Evolutionary conservation across 2,113 vertebrate species (phyloP).

Genomic region (Caloenas nicobarica): DNA sequence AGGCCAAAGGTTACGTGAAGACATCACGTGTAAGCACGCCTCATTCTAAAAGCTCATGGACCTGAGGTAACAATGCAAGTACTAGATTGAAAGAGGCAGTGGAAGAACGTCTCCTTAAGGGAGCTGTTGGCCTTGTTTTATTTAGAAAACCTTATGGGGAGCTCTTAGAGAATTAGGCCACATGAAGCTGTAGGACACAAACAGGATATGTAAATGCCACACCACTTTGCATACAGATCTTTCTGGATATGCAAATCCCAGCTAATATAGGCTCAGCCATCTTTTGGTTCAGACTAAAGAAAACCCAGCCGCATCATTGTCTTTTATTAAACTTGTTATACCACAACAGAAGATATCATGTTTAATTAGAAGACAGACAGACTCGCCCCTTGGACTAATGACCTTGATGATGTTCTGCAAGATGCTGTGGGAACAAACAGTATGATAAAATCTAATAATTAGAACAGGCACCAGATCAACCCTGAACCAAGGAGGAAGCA

Average conservation of each 20-base stretch:
- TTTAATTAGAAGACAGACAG: conserved; percentile 36
- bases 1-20: neutral
- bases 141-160: neutral
- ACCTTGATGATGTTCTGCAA: neutral
- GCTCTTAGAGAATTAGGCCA: neutral
- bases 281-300: neutral
- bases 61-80: neutral
- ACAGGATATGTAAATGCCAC: neutral
- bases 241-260: neutral
- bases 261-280: neutral
- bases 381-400: conserved; percentile 17
- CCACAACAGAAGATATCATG: neutral
- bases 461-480: neutral
- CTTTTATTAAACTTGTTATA: neutral
- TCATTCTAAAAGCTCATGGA: neutral
- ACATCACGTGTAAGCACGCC: accelerated
- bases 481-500: neutral
- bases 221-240: neutral
- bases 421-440: neutral
- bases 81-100: neutral
- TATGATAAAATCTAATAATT: conserved; percentile 33
- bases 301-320: neutral
- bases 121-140: neutral
- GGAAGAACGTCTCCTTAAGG: neutral
- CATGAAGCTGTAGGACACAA: neutral